Evolutionary conservation across 2,888 invertebrate species (phyloP), one percentile per base, ranked within the genome.

Genomic region (Lypha dubia): DNA sequence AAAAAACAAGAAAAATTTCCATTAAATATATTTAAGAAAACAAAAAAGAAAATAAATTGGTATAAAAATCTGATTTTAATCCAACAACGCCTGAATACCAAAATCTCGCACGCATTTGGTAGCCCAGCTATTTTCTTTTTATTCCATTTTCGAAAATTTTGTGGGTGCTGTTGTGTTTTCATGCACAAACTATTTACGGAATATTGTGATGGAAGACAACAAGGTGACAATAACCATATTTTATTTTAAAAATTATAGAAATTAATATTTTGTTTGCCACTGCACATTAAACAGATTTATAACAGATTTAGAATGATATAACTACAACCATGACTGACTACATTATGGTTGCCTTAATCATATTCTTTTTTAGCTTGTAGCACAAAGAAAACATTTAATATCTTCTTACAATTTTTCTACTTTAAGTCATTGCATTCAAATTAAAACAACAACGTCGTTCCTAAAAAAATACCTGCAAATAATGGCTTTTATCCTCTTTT

Each of bases 51-150:
- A 51, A 44, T 28, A 44, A 56, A 73, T 56, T 79, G 35, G 9
- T 56, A 83, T 77, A 70, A 80, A 71, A 80, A 17, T 35, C 60
- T 68, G 67, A 76, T 68, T 84, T 84, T 51, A 80, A 80, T 84
- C 67, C 76, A 56, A 46, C 73, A 67, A 84, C 65, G 60, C 62
- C 46, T 41, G 65, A 67, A 80, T 80, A 71, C 67, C 41, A 67
- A 80, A 71, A 76, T 76, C 67, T 71, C 65, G 20, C 76, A 80
- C 80, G 80, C 80, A 84, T 73, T 79, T 68, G 60, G 62, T 44
- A 60, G 38, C 13, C 20, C 15, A 22, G 44, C 32, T 60, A 51
- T 67, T 46, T 13, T 46, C 56, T 49, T 6, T 24, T 53, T 1
- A 8, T 63, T 32, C 28, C 22, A 41, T 15, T 28, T 28, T n/a